phyloP scores from a whole-genome alignment of 2,113 vertebrate genomes.

The Sarotherodon lohbergeri region DNA sequence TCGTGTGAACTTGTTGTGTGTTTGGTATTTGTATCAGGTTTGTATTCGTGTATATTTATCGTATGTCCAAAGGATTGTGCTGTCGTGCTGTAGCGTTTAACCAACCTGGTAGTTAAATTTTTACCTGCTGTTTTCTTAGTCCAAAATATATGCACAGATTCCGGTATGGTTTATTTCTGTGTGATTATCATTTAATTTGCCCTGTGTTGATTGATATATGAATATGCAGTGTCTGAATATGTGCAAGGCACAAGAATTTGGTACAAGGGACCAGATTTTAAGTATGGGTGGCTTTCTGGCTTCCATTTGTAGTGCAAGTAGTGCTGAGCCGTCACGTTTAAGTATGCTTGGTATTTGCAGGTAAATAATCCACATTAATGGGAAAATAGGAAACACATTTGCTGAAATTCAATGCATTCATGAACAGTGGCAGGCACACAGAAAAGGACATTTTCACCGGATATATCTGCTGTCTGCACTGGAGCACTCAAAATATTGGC shows the following conservation, averaged over 20 bases:
- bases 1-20: neutral
- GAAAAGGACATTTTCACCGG: neutral
- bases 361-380: neutral
- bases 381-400: neutral
- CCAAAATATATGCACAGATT: neutral
- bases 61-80: neutral
- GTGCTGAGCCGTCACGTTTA: neutral
- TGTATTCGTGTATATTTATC: neutral
- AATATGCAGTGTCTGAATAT: neutral
- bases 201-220: neutral
- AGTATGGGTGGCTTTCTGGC: neutral
- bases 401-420: neutral
- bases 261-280: neutral
- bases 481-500: neutral
- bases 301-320: neutral
- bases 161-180: neutral
- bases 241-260: rapidly evolving
- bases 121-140: neutral
- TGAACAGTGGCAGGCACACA: neutral
- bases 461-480: neutral
- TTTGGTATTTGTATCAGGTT: neutral
- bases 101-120: neutral
- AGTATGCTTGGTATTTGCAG: neutral
- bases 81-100: neutral
- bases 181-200: neutral